These are phyloP conservation scores for Bilobella aurantiaca DNA, from an alignment of 1,140 invertebrate genomes.

Conservation along the genomic window DNA sequence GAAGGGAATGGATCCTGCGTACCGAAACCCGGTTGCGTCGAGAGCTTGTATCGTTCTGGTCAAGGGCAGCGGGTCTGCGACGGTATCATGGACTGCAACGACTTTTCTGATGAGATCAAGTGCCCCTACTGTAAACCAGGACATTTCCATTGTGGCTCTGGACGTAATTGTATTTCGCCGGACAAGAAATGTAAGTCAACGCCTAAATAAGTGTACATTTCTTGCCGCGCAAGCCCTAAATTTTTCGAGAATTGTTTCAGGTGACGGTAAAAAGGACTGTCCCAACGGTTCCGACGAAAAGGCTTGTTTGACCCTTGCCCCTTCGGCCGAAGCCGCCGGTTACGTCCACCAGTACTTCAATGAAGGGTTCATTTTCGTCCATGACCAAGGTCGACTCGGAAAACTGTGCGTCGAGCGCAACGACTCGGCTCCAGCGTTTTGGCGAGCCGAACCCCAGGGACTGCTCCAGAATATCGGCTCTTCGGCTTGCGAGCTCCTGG, in stretches of 20 bases:
- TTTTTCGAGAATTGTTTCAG: neutral
- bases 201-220: neutral
- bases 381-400: conserved; percentile 33
- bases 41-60: conserved; percentile 56
- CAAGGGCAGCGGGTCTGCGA: conserved; percentile 68
- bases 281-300: conserved; percentile 74
- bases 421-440: conserved; percentile 26
- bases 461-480: conserved; percentile 37
- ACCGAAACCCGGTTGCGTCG: conserved; percentile 63
- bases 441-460: conserved; percentile 33
- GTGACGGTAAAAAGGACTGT: conserved; percentile 51
- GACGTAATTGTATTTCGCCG: conserved; percentile 58
- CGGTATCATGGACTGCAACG: conserved; percentile 46
- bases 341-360: conserved; percentile 51
- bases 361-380: conserved; percentile 62
- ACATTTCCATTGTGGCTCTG: conserved; percentile 63
- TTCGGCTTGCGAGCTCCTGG: conserved; percentile 34
- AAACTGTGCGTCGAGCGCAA: conserved; percentile 34
- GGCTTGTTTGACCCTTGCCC: conserved; percentile 67
- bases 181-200: conserved; percentile 67
- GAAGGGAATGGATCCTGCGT: conserved; percentile 58
- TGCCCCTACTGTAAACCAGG: conserved; percentile 57
- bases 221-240: neutral
- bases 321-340: conserved; percentile 44
- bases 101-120: conserved; percentile 19